A percentile compares a stretch with the other conserved stretches of the same genome.
Conservation (phyloP, 2,888 invertebrate species). For the Eupithecia tripunctaria region DNA sequence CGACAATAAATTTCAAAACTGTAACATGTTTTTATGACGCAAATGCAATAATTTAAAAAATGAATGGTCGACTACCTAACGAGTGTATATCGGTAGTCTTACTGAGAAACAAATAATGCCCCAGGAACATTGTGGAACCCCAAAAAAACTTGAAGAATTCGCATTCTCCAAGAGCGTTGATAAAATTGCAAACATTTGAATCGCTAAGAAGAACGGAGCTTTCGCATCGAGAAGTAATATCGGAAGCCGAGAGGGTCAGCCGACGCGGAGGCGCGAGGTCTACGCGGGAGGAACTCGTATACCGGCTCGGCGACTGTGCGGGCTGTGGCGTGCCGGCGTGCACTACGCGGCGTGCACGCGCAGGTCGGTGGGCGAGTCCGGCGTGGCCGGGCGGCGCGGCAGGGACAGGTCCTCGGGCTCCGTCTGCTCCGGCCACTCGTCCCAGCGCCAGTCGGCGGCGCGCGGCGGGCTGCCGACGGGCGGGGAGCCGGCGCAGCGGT, state of each 20-base stretch:
- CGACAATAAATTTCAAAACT: slow-evolving; percentile 78
- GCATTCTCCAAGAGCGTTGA: neutral
- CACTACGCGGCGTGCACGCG: slow-evolving; percentile 80
- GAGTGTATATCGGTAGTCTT: slow-evolving; percentile 66
- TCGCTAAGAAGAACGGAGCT: slow-evolving; percentile 22
- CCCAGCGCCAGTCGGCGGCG: slow-evolving; percentile 77
- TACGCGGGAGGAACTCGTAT: slow-evolving; percentile 90
- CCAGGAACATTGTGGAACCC: slow-evolving; percentile 6
- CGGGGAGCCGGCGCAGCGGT: slow-evolving; percentile 87
- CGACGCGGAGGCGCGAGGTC: slow-evolving; percentile 66
- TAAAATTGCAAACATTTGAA: too few species aligned
- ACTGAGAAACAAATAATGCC: slow-evolving; percentile 60
- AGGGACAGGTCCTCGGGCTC: slow-evolving; percentile 96
- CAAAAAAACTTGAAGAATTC: neutral
- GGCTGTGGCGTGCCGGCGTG: slow-evolving; percentile 51
- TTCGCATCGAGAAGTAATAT: slow-evolving; percentile 15
- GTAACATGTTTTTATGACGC: slow-evolving; percentile 75
- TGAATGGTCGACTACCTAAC: slow-evolving; percentile 72
- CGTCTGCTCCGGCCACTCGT: slow-evolving; percentile 91
- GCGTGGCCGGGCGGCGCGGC: slow-evolving; percentile 80
- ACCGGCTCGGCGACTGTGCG: slow-evolving; percentile 81
- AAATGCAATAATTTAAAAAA: slow-evolving; percentile 69
- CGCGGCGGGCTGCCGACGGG: slow-evolving; percentile 76
- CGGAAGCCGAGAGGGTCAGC: slow-evolving; percentile 47
- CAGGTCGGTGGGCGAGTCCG: slow-evolving; percentile 80